A percentile compares a stretch with the other conserved stretches of the same genome.
phyloP scores from a whole-genome alignment of 2,888 invertebrate genomes.

The Achlya flavicornis region DNA sequence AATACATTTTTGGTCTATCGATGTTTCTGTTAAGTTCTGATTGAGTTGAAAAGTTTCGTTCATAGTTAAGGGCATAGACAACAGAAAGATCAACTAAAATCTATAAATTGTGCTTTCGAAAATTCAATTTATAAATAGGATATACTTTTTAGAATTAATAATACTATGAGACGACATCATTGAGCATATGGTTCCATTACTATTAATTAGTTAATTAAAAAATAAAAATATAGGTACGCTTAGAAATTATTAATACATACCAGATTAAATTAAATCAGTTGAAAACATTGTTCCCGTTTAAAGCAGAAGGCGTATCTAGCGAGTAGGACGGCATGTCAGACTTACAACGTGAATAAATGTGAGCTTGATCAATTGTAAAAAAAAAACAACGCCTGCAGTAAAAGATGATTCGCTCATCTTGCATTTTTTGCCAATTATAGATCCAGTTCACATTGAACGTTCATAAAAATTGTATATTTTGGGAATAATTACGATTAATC shows the following conservation, averaged over 20 bases:
- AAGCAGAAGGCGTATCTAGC: conserved; percentile 5
- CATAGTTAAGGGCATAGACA: not conserved
- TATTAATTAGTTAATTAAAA: not conserved
- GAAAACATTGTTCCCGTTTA: not conserved
- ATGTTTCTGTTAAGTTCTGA: not conserved
- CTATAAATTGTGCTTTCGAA: not conserved
- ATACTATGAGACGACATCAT: conserved; percentile 14
- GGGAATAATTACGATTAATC: too few relatives aligned
- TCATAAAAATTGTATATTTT: too few relatives aligned
- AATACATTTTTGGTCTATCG: not conserved
- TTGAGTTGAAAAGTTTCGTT: not conserved
- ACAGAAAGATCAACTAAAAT: not conserved
- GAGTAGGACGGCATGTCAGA: conserved; percentile 2
- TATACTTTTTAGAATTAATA: conserved; percentile 8
- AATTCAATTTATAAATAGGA: conserved; percentile 3
- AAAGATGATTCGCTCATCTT: too few relatives aligned
- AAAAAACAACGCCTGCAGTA: too few relatives aligned
- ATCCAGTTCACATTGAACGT: too few relatives aligned
- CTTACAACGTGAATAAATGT: not conserved
- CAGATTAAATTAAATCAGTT: conserved; percentile 7
- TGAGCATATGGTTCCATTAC: conserved; percentile 14
- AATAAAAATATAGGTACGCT: not conserved
- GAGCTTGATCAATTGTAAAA: too few relatives aligned
- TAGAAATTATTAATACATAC: conserved; percentile 12
- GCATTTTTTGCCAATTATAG: too few relatives aligned